Evolutionary conservation across 1,140 invertebrate genomes (phyloP).

Genomic region (Drosophila paulistorum): DNA sequence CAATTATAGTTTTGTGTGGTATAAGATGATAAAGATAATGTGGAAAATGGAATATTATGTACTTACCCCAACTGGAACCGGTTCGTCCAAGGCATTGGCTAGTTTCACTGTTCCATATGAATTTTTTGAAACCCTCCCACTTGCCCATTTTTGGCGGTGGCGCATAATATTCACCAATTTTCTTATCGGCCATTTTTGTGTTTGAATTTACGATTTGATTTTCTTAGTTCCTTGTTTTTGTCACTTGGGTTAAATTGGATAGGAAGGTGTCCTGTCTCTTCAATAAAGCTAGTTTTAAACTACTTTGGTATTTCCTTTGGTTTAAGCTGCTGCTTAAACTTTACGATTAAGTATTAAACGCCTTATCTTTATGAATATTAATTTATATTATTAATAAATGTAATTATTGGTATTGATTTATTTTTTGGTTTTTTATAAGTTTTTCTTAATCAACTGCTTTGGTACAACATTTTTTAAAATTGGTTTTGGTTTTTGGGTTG

Average conservation of each 20-base stretch:
- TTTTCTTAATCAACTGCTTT: constrained; percentile 80
- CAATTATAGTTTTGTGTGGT: not conserved
- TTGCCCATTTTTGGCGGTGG: constrained; percentile 91
- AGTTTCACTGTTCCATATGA: constrained; percentile 94
- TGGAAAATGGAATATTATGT: not conserved
- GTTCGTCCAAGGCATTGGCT: constrained; percentile 94
- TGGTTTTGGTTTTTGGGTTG: constrained; percentile 39
- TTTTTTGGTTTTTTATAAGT: constrained; percentile 46
- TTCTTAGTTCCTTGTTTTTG: constrained; percentile 40
- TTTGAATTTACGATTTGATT: constrained; percentile 32
- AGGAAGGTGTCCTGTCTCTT: constrained; percentile 48
- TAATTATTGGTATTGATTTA: constrained; percentile 54
- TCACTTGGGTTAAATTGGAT: constrained; percentile 37
- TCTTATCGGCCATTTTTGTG: constrained; percentile 89
- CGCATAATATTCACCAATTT: constrained; percentile 89
- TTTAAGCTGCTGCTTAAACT: constrained; percentile 48
- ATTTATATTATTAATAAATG: constrained; percentile 48
- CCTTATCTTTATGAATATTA: constrained; percentile 62
- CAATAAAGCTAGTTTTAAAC: constrained; percentile 61
- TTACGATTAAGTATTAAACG: constrained; percentile 53
- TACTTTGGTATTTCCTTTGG: constrained; percentile 43
- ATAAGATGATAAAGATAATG: not conserved
- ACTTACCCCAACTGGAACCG: constrained; percentile 95
- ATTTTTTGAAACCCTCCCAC: constrained; percentile 93
- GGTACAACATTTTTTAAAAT: constrained; percentile 74